phyloP scores from a whole-genome alignment of 1,140 invertebrate genomes.

The Lucilia cuprina region DNA sequence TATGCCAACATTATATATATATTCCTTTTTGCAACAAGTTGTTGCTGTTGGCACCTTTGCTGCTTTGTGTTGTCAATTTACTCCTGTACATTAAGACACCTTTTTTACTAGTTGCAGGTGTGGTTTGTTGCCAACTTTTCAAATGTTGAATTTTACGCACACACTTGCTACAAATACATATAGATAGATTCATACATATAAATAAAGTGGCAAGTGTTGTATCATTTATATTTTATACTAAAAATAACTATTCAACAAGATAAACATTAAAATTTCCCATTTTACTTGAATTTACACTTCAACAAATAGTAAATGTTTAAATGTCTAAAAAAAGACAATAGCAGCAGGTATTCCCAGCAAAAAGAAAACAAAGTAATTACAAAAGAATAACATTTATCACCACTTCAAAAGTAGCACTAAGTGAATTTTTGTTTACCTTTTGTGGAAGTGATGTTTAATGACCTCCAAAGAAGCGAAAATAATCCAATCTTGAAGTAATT shows the following conservation, averaged over 20 bases:
- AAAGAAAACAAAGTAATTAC: no score
- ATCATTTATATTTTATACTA: background rate
- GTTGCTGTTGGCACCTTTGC: background rate
- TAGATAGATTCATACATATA: background rate
- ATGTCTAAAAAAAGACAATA: background rate
- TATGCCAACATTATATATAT: background rate
- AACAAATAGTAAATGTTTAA: background rate
- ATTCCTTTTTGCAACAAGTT: background rate
- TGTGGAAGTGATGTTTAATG: no score
- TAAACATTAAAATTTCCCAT: constrained; percentile 7
- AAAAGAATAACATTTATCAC: no score
- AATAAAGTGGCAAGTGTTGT: no score
- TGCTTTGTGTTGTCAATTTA: background rate
- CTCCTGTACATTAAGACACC: background rate
- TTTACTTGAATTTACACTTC: constrained; percentile 1
- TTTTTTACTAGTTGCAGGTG: background rate
- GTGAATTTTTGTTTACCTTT: no score
- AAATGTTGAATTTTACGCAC: background rate
- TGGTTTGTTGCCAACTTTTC: background rate
- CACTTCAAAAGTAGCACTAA: no score
- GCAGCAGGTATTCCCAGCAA: no score
- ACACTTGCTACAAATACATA: background rate
- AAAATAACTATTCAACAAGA: background rate
- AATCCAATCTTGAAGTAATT: no score
- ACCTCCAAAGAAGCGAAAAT: no score